These are phyloP conservation scores for Macquaria australasica DNA, from an alignment of 2,113 vertebrate species.

Conservation along the genomic window DNA sequence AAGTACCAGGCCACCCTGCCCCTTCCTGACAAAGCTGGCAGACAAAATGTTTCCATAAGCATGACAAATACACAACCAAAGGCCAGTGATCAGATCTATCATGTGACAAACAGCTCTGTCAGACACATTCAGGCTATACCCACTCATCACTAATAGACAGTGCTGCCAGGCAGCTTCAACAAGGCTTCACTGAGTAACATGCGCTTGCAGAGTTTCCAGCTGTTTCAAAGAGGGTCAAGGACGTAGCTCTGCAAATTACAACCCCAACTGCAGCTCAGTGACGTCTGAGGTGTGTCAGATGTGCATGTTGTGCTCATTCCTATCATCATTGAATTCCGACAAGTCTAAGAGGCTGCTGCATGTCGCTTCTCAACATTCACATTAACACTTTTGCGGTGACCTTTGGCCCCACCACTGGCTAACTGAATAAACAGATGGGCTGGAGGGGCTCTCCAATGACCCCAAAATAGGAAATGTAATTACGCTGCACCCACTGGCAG, in stretches of 20 bases:
- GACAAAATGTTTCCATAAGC: constrained; percentile 21
- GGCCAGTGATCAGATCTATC: constrained; percentile 22
- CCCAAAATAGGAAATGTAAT: constrained; percentile 65
- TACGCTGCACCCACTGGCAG: constrained; percentile 58
- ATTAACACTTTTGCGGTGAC: constrained; percentile 32
- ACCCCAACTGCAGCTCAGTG: constrained; percentile 5
- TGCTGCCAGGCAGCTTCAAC: constrained; percentile 12
- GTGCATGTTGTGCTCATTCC: constrained; percentile 6
- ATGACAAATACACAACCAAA: constrained; percentile 25
- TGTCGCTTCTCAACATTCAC: constrained; percentile 38
- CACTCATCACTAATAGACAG: neutral
- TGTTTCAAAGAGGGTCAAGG: constrained; percentile 60
- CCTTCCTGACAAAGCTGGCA: constrained; percentile 18
- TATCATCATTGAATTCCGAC: constrained; percentile 34
- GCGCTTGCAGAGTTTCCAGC: constrained; percentile 31
- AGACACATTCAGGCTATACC: constrained; percentile 12
- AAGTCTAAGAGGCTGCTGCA: constrained; percentile 34
- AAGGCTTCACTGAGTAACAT: constrained; percentile 26
- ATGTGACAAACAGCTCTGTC: constrained; percentile 28
- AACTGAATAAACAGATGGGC: constrained; percentile 67
- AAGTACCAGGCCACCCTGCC: constrained; percentile 1
- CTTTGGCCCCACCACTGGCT: constrained; percentile 49
- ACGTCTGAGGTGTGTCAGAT: constrained; percentile 9
- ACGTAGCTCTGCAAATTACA: constrained; percentile 22
- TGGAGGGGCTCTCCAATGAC: constrained; percentile 71